Conservation (phyloP, 2,113 vertebrate species). For the Osmerus eperlanus region DNA sequence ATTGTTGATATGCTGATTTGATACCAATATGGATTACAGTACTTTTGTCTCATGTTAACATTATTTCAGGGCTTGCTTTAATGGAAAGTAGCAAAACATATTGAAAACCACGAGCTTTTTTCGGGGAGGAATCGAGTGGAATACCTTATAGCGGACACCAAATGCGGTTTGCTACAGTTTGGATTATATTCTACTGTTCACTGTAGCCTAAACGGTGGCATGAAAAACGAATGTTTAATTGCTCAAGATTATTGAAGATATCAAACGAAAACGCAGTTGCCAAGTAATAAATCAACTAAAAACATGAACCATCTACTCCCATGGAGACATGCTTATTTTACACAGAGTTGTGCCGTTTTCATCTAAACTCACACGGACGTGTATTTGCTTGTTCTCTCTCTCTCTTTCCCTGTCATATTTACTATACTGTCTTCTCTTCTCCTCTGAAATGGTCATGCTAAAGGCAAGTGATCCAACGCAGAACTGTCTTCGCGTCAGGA, state of each 20-base stretch:
- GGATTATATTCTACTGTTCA: no score
- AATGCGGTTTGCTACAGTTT: no score
- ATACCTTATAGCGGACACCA: no score
- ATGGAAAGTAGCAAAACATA: no score
- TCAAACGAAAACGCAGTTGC: constrained; percentile 27
- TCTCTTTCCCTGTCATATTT: constrained; percentile 78
- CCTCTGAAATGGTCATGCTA: constrained; percentile 68
- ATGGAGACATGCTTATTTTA: constrained; percentile 81
- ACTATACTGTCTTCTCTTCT: constrained; percentile 81
- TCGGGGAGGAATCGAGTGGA: no score
- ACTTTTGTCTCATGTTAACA: no score
- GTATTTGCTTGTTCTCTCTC: constrained; percentile 76
- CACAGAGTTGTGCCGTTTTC: constrained; percentile 75
- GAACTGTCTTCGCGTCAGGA: constrained; percentile 63
- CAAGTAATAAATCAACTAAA: constrained; percentile 37
- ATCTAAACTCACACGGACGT: constrained; percentile 75
- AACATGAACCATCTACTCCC: constrained; percentile 64
- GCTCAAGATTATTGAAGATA: constrained; percentile 14
- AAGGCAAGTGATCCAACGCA: constrained; percentile 62
- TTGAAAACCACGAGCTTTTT: no score
- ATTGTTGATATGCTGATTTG: no score
- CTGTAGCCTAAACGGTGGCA: no score
- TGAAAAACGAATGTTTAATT: no score
- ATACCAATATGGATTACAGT: no score
- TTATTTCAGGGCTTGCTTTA: no score